Evolutionary conservation across 2,113 vertebrate species (phyloP), one percentile per base, ranked within the genome.

Genomic region (Silurus meridionalis): DNA sequence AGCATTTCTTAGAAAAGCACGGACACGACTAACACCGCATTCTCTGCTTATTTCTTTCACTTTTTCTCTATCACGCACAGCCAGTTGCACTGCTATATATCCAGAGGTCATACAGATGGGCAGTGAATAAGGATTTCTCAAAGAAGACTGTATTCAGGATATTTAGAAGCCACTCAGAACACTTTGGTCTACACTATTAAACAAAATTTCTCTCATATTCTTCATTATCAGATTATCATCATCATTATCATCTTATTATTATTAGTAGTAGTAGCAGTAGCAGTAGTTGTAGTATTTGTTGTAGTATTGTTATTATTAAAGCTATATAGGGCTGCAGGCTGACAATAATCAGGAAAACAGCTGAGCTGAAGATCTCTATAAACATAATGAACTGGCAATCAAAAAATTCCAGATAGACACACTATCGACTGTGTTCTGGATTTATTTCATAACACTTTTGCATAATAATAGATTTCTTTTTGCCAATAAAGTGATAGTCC

Each of bases 1-100:
- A 82, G 85, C 2, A 25, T 53, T 74, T 50, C 63, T 15, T 57
- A 58, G 75, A n/a, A 80, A 80, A 78, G 52, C 75, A 79, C 46
- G 60, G n/a, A 77, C 52, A 57, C 82, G 21, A 46, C 25, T 58
- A 57, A 21, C 66, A 80, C 61, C 78, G 61, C 57, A 61, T 61
- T 48, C 17, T 48, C n/a, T 13, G 17, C 57, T 61, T 21, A 80
- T 83, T 69, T 57, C 52, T 14, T 8, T 57, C 82, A 13, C 25
- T 37, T 21, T 5, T 17, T 64, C 15, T 23, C 25, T 5, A 19
- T 63, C 79, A 82, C 78, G 66, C 78, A 78, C 14, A 60, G 66
- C 53, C 37, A 57, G 25, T 53, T 53, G 63, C 21, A 21, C 60
- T 46, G 60, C 80, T 57, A 28, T 85, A 80, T 85, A 69, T 78